Evolutionary conservation across 2,113 vertebrate genomes (phyloP).

Genomic region (Chionomys nivalis): DNA sequence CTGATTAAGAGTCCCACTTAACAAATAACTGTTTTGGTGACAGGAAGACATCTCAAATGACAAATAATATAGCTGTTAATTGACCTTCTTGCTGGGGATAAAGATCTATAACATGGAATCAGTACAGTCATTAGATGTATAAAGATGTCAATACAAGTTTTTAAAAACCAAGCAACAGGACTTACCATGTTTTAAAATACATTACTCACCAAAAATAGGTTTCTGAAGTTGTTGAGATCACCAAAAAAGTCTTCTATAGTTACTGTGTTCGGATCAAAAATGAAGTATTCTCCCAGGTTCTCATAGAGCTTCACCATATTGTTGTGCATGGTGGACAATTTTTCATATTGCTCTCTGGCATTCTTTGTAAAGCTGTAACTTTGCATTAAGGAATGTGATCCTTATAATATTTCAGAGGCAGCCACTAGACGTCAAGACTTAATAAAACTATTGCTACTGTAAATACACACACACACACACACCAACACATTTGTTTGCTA

Average conservation of each 20-base stretch:
- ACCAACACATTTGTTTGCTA: not conserved
- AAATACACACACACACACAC: not conserved
- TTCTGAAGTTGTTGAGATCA: constrained; percentile 93
- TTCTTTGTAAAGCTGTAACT: constrained; percentile 94
- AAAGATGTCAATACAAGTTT: not conserved
- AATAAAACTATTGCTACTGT: constrained; percentile 21
- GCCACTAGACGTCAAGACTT: constrained; percentile 45
- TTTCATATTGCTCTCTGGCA: constrained; percentile 95
- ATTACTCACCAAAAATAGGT: constrained; percentile 94
- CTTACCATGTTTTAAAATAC: not conserved
- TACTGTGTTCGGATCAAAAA: constrained; percentile 93
- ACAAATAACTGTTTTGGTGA: constrained; percentile 28
- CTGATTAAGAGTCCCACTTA: constrained; percentile 34
- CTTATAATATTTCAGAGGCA: constrained; percentile 8
- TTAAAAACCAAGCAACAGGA: not conserved
- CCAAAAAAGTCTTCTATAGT: constrained; percentile 97
- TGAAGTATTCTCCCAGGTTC: constrained; percentile 93
- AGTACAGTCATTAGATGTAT: not conserved
- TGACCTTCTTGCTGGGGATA: not conserved
- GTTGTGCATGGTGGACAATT: constrained; percentile 95
- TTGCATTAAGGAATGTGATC: constrained; percentile 89
- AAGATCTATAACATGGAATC: constrained; percentile 65
- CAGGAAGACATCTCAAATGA: constrained; percentile 26
- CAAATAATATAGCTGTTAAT: constrained; percentile 27
- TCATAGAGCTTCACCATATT: constrained; percentile 98